Conservation (phyloP, 2,888 invertebrate genomes). For the Candidula unifasciata region DNA sequence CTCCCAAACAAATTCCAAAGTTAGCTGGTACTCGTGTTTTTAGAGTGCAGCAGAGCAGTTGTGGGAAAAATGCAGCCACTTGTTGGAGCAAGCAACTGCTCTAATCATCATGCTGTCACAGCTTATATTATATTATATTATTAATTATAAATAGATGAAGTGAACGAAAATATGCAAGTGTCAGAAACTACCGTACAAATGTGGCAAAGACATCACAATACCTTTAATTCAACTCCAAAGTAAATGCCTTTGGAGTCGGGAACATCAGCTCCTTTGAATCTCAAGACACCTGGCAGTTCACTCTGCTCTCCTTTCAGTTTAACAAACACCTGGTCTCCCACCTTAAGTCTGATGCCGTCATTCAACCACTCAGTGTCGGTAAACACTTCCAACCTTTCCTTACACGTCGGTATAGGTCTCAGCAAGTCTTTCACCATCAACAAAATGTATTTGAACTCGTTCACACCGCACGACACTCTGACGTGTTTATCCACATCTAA, state of each 20-base stretch:
- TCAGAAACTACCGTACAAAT: no score
- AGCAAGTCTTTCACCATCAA: constrained; percentile 59
- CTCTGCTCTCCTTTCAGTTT: constrained; percentile 64
- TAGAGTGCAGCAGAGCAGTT: no score
- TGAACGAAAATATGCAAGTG: no score
- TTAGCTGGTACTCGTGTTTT: no score
- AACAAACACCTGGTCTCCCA: constrained; percentile 66
- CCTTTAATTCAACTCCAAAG: constrained; percentile 71
- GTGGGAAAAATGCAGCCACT: no score
- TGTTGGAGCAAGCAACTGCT: no score
- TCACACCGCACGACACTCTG: constrained; percentile 56
- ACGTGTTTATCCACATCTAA: constrained; percentile 37
- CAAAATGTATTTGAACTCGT: constrained; percentile 58
- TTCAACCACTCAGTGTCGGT: constrained; percentile 64
- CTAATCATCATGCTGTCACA: no score
- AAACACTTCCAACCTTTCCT: constrained; percentile 66
- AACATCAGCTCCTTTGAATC: constrained; percentile 65
- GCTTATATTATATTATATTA: no score
- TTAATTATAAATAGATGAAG: no score
- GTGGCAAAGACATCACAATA: constrained; percentile 59
- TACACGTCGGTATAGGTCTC: constrained; percentile 68
- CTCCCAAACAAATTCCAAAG: no score
- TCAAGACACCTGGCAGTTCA: constrained; percentile 63
- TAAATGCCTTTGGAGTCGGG: constrained; percentile 65
- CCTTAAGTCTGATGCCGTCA: constrained; percentile 63